Evolutionary conservation across 2,797 vertebrate genomes (phyloP).

Genomic region (Rhadinocentrus ornatus): DNA sequence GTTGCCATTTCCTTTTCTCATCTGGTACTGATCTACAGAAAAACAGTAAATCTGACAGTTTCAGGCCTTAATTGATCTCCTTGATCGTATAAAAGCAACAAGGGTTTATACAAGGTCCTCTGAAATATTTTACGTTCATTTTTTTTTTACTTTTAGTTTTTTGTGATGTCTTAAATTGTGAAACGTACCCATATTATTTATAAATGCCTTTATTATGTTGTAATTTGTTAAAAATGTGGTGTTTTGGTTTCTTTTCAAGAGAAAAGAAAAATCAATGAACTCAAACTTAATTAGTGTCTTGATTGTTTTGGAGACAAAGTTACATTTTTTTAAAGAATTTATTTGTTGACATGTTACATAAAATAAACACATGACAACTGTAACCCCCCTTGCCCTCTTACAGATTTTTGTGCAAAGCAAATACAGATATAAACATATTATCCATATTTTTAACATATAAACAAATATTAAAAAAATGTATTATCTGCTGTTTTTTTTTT

Average conservation of each 20-base stretch:
- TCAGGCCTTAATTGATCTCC: slow-evolving; percentile 67
- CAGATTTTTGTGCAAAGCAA: slow-evolving; percentile 60
- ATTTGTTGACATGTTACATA: slow-evolving; percentile 59
- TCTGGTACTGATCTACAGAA: slow-evolving; percentile 37
- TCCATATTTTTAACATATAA: slow-evolving; percentile 39
- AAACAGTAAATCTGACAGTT: slow-evolving; percentile 32
- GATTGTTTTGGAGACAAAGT: neutral
- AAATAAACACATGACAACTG: slow-evolving; percentile 47
- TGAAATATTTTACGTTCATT: slow-evolving; percentile 68
- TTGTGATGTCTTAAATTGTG: slow-evolving; percentile 79
- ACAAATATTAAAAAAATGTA: slow-evolving; percentile 61
- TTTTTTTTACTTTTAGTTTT: slow-evolving; percentile 28
- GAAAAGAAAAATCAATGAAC: neutral
- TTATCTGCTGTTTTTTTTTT: slow-evolving; percentile 19
- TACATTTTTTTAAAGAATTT: slow-evolving; percentile 68
- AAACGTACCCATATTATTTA: slow-evolving; percentile 81
- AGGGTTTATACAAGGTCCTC: slow-evolving; percentile 73
- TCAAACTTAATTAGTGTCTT: neutral
- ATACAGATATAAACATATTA: slow-evolving; percentile 49
- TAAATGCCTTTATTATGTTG: slow-evolving; percentile 81
- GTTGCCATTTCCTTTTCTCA: slow-evolving; percentile 35
- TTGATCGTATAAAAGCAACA: slow-evolving; percentile 73
- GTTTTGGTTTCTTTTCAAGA: slow-evolving; percentile 32
- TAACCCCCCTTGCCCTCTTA: slow-evolving; percentile 47
- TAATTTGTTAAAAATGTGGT: slow-evolving; percentile 73